Evolutionary conservation across 2,113 vertebrate species (phyloP), one percentile per base, ranked within the genome.

Genomic region (Centropus unirufus): DNA sequence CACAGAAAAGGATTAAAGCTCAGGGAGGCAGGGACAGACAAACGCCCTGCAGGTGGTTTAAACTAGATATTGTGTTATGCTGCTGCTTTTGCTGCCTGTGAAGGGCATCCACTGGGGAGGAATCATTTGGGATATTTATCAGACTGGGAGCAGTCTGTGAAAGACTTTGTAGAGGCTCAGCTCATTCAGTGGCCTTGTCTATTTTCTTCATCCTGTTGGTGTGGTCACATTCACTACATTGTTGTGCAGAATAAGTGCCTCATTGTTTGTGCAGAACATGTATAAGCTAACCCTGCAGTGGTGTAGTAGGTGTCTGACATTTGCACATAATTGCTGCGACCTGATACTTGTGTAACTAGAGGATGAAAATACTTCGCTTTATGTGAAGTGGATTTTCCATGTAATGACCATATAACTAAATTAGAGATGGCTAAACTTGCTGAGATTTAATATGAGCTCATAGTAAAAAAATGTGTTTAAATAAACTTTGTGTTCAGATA

Each of bases 361-460:
- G 34, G 75, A 92, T 34, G 63, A 96, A 94, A 95, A 91, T 55
- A 9, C 27, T 83, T 67, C 63, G n/a, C 92, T 94, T 94, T 93
- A 83, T 96, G 85, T 44, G 69, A 95, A 95, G 74, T 32, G 30
- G 78, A 90, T 87, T 92, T 92, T 93, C 74, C 68, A 34, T 54
- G 57, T 87, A 87, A 94, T 69, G 89, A 79, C 83, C 73, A 95
- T 76, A 57, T 94, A 92, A 96, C 80, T 96, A 66, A 94, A 94
- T 96, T 96, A 94, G 81, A 83, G 54, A 85, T 55, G 73, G 93
- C 90, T 94, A 90, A 89, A 74, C 78, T 91, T 81, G n/a, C 76
- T 89, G 72, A 83, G 74, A 86, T 89, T 87, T 95, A 91, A 90
- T 34, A 67, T 90, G 87, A 97, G 57, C 34, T 97, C 89, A 96